Evolutionary conservation across 2,113 vertebrate genomes (phyloP).

Genomic region (Carlito syrichta): DNA sequence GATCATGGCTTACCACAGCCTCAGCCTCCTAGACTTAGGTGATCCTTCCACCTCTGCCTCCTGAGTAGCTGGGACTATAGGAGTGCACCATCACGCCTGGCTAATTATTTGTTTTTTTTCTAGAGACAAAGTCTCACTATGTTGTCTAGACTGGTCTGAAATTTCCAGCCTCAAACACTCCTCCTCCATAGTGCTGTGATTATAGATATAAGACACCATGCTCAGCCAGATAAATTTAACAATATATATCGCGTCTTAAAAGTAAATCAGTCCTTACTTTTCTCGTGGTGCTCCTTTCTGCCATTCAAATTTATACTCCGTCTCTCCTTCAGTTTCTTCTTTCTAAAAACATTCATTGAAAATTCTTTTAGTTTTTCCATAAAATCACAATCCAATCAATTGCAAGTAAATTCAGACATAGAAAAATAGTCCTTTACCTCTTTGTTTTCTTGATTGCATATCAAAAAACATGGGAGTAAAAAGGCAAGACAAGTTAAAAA

Average conservation of each 20-base stretch:
- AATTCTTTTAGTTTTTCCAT: constrained; percentile 37
- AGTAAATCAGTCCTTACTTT: constrained; percentile 86
- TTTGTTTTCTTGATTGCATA: constrained; percentile 91
- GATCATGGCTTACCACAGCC: no score
- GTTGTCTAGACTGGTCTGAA: no score
- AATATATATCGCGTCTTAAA: not conserved
- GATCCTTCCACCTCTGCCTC: no score
- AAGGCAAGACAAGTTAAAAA: constrained; percentile 66
- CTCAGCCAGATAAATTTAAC: not conserved
- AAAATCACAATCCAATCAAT: constrained; percentile 23
- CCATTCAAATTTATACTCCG: constrained; percentile 99
- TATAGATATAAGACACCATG: no score
- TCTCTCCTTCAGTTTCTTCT: constrained; percentile 95
- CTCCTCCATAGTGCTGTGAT: no score
- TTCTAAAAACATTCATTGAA: constrained; percentile 77
- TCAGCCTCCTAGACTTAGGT: no score
- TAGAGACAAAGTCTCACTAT: no score
- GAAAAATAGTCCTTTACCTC: constrained; percentile 87
- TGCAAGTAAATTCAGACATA: constrained; percentile 37
- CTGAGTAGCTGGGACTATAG: no score
- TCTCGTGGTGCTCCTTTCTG: constrained; percentile 97
- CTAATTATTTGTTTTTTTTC: no score
- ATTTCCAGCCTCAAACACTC: no score
- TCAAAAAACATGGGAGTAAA: constrained; percentile 56
- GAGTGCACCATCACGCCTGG: no score